phyloP scores from a whole-genome alignment of 2,113 vertebrate species.

The Excalfactoria chinensis region DNA sequence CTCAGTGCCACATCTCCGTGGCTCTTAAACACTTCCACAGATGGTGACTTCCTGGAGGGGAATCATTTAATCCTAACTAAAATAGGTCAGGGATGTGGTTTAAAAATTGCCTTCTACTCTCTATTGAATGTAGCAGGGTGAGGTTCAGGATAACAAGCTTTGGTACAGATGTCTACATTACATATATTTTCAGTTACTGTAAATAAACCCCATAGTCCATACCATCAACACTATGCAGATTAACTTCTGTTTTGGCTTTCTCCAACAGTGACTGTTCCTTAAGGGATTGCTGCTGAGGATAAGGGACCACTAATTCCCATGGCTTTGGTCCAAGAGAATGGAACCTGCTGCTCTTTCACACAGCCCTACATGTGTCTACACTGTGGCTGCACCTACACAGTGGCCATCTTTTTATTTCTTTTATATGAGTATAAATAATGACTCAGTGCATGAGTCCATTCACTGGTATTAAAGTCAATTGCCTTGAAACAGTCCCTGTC shows the following conservation, averaged over 20 bases:
- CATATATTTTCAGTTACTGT: not conserved
- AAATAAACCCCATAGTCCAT: not conserved
- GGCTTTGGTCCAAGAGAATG: not conserved
- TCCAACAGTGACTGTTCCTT: not conserved
- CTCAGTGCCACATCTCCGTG: no score
- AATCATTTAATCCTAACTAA: not conserved
- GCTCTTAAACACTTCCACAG: no score
- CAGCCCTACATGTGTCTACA: not conserved
- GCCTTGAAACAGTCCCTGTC: not conserved
- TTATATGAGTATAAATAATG: no score
- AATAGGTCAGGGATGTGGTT: not conserved
- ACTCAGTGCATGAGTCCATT: not conserved
- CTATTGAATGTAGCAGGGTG: not conserved
- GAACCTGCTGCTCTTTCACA: not conserved
- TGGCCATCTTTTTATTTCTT: not conserved
- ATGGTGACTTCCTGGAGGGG: not conserved
- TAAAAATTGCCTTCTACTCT: not conserved
- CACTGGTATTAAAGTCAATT: not conserved
- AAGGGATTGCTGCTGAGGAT: not conserved
- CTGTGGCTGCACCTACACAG: not conserved
- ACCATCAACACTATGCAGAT: not conserved
- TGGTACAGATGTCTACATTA: not conserved
- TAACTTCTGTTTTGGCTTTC: not conserved
- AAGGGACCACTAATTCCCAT: accelerated
- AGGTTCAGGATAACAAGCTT: not conserved